phyloP scores from a whole-genome alignment of 2,888 invertebrate species.

The Notodonta ziczac region DNA sequence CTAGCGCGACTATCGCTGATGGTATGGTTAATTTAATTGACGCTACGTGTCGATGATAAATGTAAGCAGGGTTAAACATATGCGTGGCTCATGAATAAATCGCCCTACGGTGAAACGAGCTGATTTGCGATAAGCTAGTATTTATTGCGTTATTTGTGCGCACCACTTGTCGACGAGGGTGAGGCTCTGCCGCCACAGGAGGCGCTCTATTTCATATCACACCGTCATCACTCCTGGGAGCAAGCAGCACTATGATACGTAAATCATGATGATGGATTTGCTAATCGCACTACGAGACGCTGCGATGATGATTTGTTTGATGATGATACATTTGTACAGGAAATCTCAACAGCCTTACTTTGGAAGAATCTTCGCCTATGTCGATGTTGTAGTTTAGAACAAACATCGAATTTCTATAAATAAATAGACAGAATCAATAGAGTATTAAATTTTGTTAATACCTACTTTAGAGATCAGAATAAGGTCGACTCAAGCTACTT shows the following conservation, averaged over 20 bases:
- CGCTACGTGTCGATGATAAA: conserved; percentile 79
- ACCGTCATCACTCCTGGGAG: conserved; percentile 57
- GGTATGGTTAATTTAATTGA: conserved; percentile 82
- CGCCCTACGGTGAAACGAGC: conserved; percentile 74
- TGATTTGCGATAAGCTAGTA: conserved; percentile 83
- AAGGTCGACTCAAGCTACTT: background rate
- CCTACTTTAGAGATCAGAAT: background rate
- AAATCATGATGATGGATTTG: conserved; percentile 60
- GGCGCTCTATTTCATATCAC: conserved; percentile 66
- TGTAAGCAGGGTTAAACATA: conserved; percentile 78
- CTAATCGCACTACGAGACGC: no score
- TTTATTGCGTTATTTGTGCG: conserved; percentile 81
- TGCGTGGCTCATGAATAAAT: conserved; percentile 79
- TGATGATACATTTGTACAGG: background rate
- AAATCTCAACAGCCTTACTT: no score
- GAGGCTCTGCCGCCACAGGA: conserved; percentile 62
- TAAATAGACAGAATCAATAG: no score
- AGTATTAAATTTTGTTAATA: no score
- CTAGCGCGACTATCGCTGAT: conserved; percentile 74
- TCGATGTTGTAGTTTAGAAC: no score
- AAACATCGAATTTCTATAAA: no score
- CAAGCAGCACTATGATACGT: conserved; percentile 57
- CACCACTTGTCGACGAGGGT: conserved; percentile 54
- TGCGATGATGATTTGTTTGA: conserved; percentile 11
- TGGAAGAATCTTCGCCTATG: no score